These are phyloP conservation scores for Barbus barbus DNA, from an alignment of 2,113 vertebrate species.

Conservation along the genomic window DNA sequence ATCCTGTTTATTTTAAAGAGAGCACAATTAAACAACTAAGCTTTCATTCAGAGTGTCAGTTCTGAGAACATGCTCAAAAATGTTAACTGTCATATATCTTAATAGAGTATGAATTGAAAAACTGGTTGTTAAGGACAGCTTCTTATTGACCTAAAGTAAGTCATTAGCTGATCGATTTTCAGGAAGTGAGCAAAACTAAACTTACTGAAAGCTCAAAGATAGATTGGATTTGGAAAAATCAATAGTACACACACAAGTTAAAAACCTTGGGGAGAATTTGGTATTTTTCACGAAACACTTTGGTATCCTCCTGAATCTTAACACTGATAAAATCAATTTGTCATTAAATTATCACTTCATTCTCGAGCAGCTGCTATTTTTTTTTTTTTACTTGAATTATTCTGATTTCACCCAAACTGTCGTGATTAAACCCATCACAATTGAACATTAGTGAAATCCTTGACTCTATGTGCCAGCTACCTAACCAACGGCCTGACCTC, in stretches of 20 bases:
- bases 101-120: background rate
- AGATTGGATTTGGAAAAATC: background rate
- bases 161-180: constrained; percentile 8
- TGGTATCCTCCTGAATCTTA: background rate
- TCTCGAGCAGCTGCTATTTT: background rate
- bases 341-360: background rate
- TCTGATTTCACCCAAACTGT: background rate
- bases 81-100: background rate
- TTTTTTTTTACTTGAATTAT: background rate
- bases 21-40: background rate
- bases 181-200: background rate
- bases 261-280: background rate
- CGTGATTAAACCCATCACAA: background rate
- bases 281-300: background rate
- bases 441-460: constrained; percentile 48
- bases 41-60: background rate
- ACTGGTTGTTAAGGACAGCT: background rate
- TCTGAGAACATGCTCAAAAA: background rate
- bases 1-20: background rate
- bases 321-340: background rate
- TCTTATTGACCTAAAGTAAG: background rate
- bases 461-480: constrained; percentile 78
- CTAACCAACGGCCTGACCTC: constrained; percentile 92
- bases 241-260: background rate
- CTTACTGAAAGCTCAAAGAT: background rate